A percentile compares a stretch with the other conserved stretches of the same genome.
Evolutionary conservation across 2,888 invertebrate species (phyloP).

Genomic region (Cantharis rustica): DNA sequence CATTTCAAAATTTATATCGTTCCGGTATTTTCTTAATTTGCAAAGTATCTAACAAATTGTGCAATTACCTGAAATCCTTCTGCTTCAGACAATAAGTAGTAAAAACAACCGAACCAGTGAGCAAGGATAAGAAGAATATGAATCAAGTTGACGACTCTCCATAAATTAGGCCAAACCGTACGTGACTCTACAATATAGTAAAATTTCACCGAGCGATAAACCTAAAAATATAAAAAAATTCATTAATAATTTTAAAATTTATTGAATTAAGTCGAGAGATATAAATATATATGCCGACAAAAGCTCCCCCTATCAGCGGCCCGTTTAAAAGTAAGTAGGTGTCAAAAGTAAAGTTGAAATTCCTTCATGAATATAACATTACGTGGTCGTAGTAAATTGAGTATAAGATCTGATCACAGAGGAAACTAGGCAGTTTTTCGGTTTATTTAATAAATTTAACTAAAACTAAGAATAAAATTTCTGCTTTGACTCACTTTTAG

Average conservation of each 20-base stretch:
- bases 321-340: background rate
- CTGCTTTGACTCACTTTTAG: constrained; percentile 66
- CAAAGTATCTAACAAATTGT: background rate
- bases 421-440: background rate
- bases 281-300: background rate
- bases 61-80: constrained; percentile 76
- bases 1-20: background rate
- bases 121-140: constrained; percentile 93
- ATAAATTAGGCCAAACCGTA: constrained; percentile 94
- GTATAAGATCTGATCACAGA: background rate
- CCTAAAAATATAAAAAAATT: constrained; percentile 59
- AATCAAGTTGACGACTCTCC: constrained; percentile 93
- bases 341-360: background rate
- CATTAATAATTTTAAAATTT: background rate
- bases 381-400: background rate
- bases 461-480: background rate
- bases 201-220: constrained; percentile 89
- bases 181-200: constrained; percentile 96
- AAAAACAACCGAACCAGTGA: constrained; percentile 98
- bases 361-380: background rate
- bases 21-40: background rate
- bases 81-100: constrained; percentile 90
- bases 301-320: background rate
- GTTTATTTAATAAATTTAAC: background rate
- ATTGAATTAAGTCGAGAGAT: background rate